Conservation (phyloP, 92 coral and sea anemone genomes). For the Umimayanthus chanpuru region DNA sequence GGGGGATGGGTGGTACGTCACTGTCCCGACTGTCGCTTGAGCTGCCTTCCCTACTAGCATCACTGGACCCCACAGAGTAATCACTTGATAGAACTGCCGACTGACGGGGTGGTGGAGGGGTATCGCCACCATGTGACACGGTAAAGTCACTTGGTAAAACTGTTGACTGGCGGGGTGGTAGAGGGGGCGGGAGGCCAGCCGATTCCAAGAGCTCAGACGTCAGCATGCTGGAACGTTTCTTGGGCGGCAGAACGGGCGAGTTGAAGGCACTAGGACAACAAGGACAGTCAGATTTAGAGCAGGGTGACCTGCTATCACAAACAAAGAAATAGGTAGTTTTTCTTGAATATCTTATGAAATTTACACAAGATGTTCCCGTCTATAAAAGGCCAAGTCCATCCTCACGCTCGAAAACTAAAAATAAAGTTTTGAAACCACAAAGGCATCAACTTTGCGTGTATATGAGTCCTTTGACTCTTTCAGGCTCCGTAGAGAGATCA, state of each 20-base stretch:
- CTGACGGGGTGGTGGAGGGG: slow-evolving; percentile 50
- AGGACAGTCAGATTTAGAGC: not conserved
- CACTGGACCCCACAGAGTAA: not conserved
- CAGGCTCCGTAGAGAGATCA: too few species aligned
- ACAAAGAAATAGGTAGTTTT: too few species aligned
- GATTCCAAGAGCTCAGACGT: slow-evolving; percentile 26
- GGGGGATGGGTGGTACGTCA: slow-evolving; percentile 22
- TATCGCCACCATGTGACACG: not conserved
- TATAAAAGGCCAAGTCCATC: too few species aligned
- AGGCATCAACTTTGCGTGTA: too few species aligned
- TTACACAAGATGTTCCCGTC: too few species aligned
- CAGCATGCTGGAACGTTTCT: slow-evolving; percentile 49
- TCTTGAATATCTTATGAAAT: too few species aligned
- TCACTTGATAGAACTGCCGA: slow-evolving; percentile 44
- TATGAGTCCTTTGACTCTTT: too few species aligned
- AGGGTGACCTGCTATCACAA: not conserved
- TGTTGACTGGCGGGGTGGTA: slow-evolving; percentile 53
- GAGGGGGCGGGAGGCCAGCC: slow-evolving; percentile 48
- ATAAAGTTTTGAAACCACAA: too few species aligned
- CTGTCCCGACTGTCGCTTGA: not conserved
- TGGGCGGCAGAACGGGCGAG: slow-evolving; percentile 42
- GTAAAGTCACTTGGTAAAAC: slow-evolving; percentile 36
- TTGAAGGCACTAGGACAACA: slow-evolving; percentile 8
- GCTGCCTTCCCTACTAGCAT: not conserved
- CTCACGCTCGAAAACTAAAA: too few species aligned